Conservation (phyloP, 1,140 invertebrate genomes). For the Heliconius hermathena region DNA sequence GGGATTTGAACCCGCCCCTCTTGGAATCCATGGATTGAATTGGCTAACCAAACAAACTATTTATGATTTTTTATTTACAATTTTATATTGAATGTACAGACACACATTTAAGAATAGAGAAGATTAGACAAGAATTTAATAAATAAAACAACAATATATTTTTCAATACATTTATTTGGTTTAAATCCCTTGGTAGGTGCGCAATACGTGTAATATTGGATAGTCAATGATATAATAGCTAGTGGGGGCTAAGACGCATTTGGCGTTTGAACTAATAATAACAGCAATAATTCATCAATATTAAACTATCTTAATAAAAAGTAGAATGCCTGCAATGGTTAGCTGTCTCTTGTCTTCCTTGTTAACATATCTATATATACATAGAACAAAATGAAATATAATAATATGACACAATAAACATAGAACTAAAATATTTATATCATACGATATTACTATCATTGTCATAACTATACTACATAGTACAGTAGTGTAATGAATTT, state of each 20-base stretch:
- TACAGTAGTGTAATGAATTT: too few relatives aligned
- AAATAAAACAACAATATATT: constrained; percentile 43
- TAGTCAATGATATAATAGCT: constrained; percentile 8
- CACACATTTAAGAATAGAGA: too few relatives aligned
- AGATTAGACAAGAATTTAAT: background rate
- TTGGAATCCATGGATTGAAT: too few relatives aligned
- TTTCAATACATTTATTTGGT: constrained; percentile 57
- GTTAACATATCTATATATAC: constrained; percentile 25
- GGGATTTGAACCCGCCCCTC: too few relatives aligned
- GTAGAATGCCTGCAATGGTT: background rate
- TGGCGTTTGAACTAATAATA: background rate
- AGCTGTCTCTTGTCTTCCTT: background rate
- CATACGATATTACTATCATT: background rate
- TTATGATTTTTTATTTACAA: too few relatives aligned
- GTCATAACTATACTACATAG: background rate
- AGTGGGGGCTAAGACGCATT: background rate
- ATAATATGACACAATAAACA: constrained; percentile 33
- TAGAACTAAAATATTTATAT: constrained; percentile 26
- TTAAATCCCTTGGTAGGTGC: constrained; percentile 56
- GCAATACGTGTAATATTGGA: constrained; percentile 15
- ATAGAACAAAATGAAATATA: constrained; percentile 20
- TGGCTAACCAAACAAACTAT: too few relatives aligned
- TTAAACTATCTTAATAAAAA: background rate
- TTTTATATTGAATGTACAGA: too few relatives aligned
- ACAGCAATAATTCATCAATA: constrained; percentile 3